Conservation (phyloP, 2,888 invertebrate genomes). For the Epistrophe grossulariae region DNA sequence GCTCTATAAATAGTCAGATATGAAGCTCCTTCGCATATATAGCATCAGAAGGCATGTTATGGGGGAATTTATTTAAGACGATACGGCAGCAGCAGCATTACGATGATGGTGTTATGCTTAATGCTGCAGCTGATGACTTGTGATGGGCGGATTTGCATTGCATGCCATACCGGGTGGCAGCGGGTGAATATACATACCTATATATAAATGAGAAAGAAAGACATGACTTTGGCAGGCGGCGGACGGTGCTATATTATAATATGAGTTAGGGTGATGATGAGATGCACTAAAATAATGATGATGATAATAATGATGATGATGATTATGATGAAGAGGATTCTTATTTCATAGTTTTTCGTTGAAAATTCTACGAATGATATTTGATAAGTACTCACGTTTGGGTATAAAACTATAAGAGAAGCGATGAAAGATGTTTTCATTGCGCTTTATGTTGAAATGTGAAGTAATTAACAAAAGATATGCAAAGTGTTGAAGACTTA, state of each 20-base stretch:
- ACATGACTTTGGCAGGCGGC: conserved; percentile 6
- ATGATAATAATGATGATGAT: conserved; percentile 55
- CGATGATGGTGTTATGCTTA: conserved; percentile 70
- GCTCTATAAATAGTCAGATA: conserved; percentile 60
- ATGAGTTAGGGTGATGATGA: neutral
- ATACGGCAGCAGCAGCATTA: conserved; percentile 44
- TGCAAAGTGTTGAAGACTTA: conserved; percentile 15
- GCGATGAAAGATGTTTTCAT: conserved; percentile 59
- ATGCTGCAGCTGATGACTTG: conserved; percentile 74
- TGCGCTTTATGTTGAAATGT: conserved; percentile 35
- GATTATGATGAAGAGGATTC: conserved; percentile 55
- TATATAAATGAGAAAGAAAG: neutral
- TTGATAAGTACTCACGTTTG: conserved; percentile 49
- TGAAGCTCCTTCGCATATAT: neutral
- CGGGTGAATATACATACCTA: neutral
- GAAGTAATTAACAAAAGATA: conserved; percentile 33
- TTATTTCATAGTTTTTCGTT: conserved; percentile 55
- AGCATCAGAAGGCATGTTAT: conserved; percentile 24
- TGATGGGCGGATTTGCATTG: conserved; percentile 49
- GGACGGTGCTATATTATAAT: neutral
- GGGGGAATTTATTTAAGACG: conserved; percentile 57
- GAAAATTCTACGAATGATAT: conserved; percentile 65
- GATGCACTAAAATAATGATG: conserved; percentile 9
- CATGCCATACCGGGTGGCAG: conserved; percentile 26
- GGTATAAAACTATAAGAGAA: conserved; percentile 2